Conservation (phyloP, 2,113 vertebrate genomes). For the Toxotes chatareus region DNA sequence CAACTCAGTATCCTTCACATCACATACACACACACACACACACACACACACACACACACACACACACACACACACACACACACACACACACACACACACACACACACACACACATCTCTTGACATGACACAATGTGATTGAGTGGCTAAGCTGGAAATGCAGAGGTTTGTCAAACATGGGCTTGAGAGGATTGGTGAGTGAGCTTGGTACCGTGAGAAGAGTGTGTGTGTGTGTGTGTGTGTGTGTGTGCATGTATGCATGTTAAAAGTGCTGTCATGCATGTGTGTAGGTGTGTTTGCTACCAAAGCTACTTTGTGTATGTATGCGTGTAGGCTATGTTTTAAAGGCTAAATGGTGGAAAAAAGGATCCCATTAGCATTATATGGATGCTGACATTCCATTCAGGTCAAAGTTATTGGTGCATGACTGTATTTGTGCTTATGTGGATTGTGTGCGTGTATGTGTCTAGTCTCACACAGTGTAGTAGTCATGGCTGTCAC, state of each 20-base stretch:
- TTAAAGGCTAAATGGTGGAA: slow-evolving; percentile 57
- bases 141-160: slow-evolving; percentile 60
- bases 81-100: neutral
- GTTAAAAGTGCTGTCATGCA: neutral
- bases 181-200: slow-evolving; percentile 46
- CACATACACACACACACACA: neutral
- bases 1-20: slow-evolving; percentile 64
- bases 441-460: slow-evolving; percentile 53
- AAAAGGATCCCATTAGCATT: slow-evolving; percentile 66
- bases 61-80: slow-evolving; percentile 10
- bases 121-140: slow-evolving; percentile 57
- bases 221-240: slow-evolving; percentile 9
- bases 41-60: neutral
- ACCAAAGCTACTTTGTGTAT: neutral
- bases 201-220: slow-evolving; percentile 15
- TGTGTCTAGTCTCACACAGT: slow-evolving; percentile 60
- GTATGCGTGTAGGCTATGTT: slow-evolving; percentile 4
- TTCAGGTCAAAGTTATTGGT: slow-evolving; percentile 72
- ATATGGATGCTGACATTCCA: slow-evolving; percentile 69
- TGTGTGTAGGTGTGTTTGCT: neutral
- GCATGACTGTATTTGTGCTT: slow-evolving; percentile 72
- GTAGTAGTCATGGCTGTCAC: slow-evolving; percentile 67
- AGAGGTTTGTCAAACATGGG: slow-evolving; percentile 54
- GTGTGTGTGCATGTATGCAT: slow-evolving; percentile 30
- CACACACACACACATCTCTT: neutral